Conservation (phyloP, 2,888 invertebrate genomes). For the Cremastinae sp. region DNA sequence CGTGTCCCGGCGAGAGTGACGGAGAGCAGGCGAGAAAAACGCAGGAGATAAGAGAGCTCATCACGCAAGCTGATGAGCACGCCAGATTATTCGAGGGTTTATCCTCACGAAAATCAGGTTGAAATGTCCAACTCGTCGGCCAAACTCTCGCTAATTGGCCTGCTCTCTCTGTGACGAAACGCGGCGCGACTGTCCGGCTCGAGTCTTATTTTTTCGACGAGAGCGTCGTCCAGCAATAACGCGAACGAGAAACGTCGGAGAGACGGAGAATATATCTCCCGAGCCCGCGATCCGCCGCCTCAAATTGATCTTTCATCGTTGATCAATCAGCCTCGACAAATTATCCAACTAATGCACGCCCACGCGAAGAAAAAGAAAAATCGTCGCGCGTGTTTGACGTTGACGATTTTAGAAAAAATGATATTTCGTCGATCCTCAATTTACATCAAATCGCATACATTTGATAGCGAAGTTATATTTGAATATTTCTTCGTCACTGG, state of each 20-base stretch:
- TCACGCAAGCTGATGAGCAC: constrained; percentile 54
- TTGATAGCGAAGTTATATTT: too few species aligned
- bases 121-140: constrained; percentile 58
- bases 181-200: constrained; percentile 42
- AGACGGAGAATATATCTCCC: constrained; percentile 1
- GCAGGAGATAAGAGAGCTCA: constrained; percentile 48
- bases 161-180: constrained; percentile 60
- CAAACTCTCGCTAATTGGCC: constrained; percentile 60
- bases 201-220: constrained; percentile 9
- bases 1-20: constrained; percentile 27
- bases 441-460: too few species aligned
- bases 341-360: constrained; percentile 26
- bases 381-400: too few species aligned
- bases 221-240: not conserved
- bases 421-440: too few species aligned
- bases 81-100: constrained; percentile 51
- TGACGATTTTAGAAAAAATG: too few species aligned
- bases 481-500: constrained; percentile 14
- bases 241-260: not conserved
- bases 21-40: constrained; percentile 2
- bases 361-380: too few species aligned
- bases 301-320: constrained; percentile 51
- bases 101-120: constrained; percentile 60
- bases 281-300: constrained; percentile 4
- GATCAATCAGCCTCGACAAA: constrained; percentile 36